Conservation (phyloP, 1,140 invertebrate species). For the Polypedilum pembai region DNA sequence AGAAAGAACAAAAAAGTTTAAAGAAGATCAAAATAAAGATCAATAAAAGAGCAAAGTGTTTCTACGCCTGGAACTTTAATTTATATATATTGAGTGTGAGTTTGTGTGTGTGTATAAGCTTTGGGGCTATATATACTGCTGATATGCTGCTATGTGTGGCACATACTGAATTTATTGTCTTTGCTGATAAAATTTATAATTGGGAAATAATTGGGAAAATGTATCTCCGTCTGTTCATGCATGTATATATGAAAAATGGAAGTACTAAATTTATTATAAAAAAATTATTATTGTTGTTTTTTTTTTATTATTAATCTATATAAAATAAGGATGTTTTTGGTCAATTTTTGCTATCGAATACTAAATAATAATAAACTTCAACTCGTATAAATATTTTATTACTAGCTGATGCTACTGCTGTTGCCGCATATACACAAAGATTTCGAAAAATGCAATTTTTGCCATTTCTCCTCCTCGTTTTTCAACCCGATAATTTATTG, state of each 20-base stretch:
- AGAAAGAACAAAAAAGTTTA: too few species aligned
- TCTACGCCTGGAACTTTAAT: too few species aligned
- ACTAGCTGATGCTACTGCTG: background rate
- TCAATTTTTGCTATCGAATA: conserved; percentile 25
- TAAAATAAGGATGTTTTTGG: background rate
- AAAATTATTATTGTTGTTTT: conserved; percentile 21
- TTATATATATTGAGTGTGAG: too few species aligned
- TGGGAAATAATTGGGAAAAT: conserved; percentile 27
- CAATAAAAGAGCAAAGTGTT: too few species aligned
- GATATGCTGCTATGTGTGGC: background rate
- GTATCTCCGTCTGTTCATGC: background rate
- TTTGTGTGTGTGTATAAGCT: conserved; percentile 4
- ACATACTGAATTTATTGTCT: conserved; percentile 26
- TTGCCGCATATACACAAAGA: background rate
- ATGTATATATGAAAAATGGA: conserved; percentile 24
- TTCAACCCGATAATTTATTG: background rate
- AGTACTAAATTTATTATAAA: conserved; percentile 21
- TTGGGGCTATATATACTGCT: background rate
- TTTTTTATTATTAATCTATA: conserved; percentile 18
- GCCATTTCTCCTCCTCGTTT: background rate
- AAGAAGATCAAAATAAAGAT: too few species aligned
- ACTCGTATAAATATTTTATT: background rate
- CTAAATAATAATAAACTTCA: conserved; percentile 9
- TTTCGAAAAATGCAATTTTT: conserved; percentile 13
- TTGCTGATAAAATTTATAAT: conserved; percentile 27